Evolutionary conservation across 2,113 vertebrate genomes (phyloP), one percentile per base, ranked within the genome.

Genomic region (Aix galericulata): DNA sequence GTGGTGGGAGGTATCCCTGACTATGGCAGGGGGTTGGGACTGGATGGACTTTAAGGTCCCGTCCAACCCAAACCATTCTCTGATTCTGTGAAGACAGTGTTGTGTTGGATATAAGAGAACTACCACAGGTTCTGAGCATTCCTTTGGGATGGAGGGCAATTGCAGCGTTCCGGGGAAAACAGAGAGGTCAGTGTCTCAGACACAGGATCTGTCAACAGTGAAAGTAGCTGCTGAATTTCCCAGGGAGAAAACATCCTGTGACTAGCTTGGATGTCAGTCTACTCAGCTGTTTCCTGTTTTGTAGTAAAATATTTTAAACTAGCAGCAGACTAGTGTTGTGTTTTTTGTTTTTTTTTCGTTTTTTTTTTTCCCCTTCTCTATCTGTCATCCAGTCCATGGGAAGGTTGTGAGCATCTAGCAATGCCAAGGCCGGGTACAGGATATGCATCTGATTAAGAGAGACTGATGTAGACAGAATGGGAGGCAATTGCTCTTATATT

Each of bases 231-330:
- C 91, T 94, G 81, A 89, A 76, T 81, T 92, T 96, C 91, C 73
- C 93, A 93, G 77, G 72, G 81, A 92, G 86, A 91, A 92, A 96
- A 96, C 94, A 97, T 97, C 96, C 96, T 96, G 91, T 13, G 0
- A 83, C 15, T 84, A 92, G 91, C 93, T 96, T 95, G 62, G 86
- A 97, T 97, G 96, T 95, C 96, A 95, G 69, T 75, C 93, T 91
- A 91, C 77, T 97, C 96, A 97, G 94, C 95, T 97, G 96, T 36
- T 94, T 97, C 96, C 96, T 97, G 95, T 93, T 96, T 91, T 93
- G 93, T 83, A 93, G 29, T 75, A 79, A 48, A 75, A 48, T 69
- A 82, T 89, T 88, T 83, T 60, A 38, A 86, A 82, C 32, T 75
- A 48, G 60, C 17, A 78, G 69, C 76, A 92, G 75, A 76, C 2